Conservation (phyloP, 2,113 vertebrate species). For the Raja brachyura region DNA sequence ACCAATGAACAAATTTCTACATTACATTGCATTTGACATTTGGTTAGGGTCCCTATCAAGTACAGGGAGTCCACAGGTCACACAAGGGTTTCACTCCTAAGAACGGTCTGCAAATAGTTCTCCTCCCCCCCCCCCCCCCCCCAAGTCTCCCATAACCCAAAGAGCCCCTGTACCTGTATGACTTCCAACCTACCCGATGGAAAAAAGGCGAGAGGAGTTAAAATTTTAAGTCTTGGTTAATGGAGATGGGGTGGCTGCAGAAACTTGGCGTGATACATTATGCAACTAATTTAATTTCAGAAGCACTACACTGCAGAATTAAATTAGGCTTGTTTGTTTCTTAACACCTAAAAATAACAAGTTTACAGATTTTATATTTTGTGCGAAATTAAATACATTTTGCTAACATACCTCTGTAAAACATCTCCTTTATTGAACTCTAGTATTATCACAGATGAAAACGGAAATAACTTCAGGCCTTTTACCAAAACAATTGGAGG, state of each 20-base stretch:
- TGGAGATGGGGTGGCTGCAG: neutral
- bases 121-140: too few species aligned
- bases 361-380: neutral
- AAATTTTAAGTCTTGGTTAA: neutral
- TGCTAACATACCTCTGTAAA: neutral
- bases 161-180: neutral
- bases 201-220: neutral
- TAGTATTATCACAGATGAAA: neutral
- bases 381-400: neutral
- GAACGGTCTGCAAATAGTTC: too few species aligned
- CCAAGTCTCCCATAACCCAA: too few species aligned
- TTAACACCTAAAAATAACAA: neutral
- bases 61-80: neutral
- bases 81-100: too few species aligned
- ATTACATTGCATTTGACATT: neutral
- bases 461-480: neutral
- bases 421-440: neutral
- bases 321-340: neutral
- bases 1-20: neutral
- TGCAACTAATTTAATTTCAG: neutral
- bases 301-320: neutral
- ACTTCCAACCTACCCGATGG: neutral
- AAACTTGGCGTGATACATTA: neutral
- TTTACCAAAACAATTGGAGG: neutral
- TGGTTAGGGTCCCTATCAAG: neutral